Percentiles rank a stretch among this genome's conserved stretches.
Conservation (phyloP, 2,888 invertebrate species). For the Agrypnus murinus region DNA sequence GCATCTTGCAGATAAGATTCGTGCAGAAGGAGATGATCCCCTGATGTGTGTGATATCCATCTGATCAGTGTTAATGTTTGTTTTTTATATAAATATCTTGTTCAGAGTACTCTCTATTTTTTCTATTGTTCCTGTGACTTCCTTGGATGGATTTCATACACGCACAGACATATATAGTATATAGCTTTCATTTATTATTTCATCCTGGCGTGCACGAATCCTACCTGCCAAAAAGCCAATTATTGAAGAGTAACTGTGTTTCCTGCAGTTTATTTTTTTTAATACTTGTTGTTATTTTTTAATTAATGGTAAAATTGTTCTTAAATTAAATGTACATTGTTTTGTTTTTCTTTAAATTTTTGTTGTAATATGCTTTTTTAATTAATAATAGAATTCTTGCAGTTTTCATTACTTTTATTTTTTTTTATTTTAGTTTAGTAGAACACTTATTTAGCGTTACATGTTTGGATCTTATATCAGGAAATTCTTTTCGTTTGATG, state of each 20-base stretch:
- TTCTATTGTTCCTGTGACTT: constrained; percentile 66
- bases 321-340: constrained; percentile 85
- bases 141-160: constrained; percentile 59
- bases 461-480: too few relatives aligned
- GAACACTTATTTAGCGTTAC: neutral
- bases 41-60: constrained; percentile 57
- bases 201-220: constrained; percentile 71
- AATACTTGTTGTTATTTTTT: constrained; percentile 77
- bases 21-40: constrained; percentile 41
- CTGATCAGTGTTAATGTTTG: constrained; percentile 67
- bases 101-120: constrained; percentile 69
- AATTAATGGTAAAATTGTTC: constrained; percentile 83
- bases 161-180: too few relatives aligned
- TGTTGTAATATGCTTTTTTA: constrained; percentile 83
- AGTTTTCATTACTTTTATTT: constrained; percentile 79
- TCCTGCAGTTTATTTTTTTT: constrained; percentile 70
- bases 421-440: constrained; percentile 56
- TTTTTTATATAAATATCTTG: constrained; percentile 66
- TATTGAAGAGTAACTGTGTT: constrained; percentile 59
- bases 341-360: constrained; percentile 85
- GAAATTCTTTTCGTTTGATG: too few relatives aligned
- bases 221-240: constrained; percentile 72
- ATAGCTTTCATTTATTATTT: too few relatives aligned
- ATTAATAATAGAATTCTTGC: constrained; percentile 84
- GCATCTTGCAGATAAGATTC: constrained; percentile 43